These are phyloP conservation scores for Steinernema carpocapsae DNA, from an alignment of 2,888 invertebrate genomes.

Conservation along the genomic window DNA sequence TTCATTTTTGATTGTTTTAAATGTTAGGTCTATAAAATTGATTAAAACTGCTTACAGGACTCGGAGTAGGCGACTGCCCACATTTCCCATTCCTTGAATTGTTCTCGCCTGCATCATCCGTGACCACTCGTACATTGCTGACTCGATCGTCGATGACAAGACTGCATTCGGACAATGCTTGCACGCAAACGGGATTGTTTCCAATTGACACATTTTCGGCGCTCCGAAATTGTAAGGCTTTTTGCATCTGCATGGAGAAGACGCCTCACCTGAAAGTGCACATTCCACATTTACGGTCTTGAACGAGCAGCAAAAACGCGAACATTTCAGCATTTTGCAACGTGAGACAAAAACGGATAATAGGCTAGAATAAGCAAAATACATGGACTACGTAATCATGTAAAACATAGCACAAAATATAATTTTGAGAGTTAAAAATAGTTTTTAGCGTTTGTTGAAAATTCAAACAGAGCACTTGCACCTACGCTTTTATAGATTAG, in stretches of 20 bases:
- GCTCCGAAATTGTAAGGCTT: constrained; percentile 12
- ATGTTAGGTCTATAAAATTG: too few species aligned
- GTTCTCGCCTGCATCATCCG: not conserved
- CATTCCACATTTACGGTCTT: too few species aligned
- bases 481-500: too few species aligned
- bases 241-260: not conserved
- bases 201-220: constrained; percentile 20
- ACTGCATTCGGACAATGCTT: constrained; percentile 10
- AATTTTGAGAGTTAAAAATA: too few species aligned
- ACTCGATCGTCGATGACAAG: constrained; percentile 8
- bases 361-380: too few species aligned
- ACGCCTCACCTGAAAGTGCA: constrained; percentile 13
- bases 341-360: not conserved
- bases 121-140: constrained; percentile 1
- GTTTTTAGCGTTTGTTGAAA: too few species aligned
- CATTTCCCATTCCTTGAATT: not conserved
- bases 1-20: too few species aligned
- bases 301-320: too few species aligned
- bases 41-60: not conserved
- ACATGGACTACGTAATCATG: too few species aligned
- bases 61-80: constrained; percentile 4
- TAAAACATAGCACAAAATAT: too few species aligned
- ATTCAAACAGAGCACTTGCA: too few species aligned
- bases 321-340: too few species aligned
- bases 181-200: constrained; percentile 8